Conservation (phyloP, 1,140 invertebrate genomes). For the Bombus sibiricus region DNA sequence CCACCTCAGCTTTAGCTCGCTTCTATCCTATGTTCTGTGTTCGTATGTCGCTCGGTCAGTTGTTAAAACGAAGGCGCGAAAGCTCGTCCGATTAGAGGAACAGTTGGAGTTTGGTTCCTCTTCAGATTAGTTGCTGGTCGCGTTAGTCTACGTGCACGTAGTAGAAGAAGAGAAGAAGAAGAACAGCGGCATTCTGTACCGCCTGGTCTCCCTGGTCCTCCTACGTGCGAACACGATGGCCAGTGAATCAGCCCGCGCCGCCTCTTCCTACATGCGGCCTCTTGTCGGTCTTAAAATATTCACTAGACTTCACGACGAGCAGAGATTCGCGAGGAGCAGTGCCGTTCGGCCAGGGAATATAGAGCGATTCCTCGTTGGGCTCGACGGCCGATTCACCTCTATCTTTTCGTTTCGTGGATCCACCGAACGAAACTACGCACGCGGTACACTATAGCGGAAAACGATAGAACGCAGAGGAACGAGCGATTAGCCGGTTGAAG, state of each 20-base stretch:
- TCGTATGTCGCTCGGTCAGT: constrained; percentile 3
- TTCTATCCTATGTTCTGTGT: neutral
- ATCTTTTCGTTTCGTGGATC: neutral
- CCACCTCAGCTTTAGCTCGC: neutral
- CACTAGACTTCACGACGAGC: constrained; percentile 59
- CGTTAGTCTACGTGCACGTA: neutral
- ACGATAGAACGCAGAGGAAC: too few relatives aligned
- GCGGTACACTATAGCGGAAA: too few relatives aligned
- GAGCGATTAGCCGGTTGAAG: neutral
- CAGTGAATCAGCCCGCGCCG: constrained; percentile 47
- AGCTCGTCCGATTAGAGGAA: constrained; percentile 15
- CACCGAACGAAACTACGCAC: too few relatives aligned
- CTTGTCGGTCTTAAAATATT: constrained; percentile 51
- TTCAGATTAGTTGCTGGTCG: neutral
- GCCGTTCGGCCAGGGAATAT: neutral
- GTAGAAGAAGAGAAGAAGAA: neutral
- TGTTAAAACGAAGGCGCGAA: constrained; percentile 27
- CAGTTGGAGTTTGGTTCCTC: neutral
- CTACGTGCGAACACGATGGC: constrained; percentile 50
- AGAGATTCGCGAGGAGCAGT: constrained; percentile 11
- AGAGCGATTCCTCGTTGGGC: constrained; percentile 8
- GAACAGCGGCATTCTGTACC: constrained; percentile 8
- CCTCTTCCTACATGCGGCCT: constrained; percentile 39
- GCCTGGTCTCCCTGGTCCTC: constrained; percentile 21
- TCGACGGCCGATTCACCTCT: too few relatives aligned